phyloP scores from a whole-genome alignment of 2,888 invertebrate genomes.

The Stegophylla sp. region DNA sequence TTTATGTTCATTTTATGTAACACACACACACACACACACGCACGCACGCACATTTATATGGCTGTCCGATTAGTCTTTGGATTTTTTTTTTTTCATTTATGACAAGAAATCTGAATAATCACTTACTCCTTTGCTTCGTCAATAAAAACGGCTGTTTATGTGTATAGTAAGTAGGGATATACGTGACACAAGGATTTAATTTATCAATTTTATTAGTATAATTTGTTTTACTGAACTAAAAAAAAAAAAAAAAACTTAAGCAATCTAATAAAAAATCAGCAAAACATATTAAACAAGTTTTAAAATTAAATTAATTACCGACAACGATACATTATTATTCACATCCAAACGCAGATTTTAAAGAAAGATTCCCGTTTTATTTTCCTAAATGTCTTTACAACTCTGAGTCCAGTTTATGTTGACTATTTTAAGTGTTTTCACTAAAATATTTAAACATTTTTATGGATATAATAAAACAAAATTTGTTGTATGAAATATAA shows the following conservation, averaged over 20 bases:
- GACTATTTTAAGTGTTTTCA: neutral
- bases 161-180: neutral
- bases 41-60: too few relatives aligned
- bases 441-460: too few relatives aligned
- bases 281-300: neutral
- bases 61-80: too few relatives aligned
- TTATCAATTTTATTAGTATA: slow-evolving; percentile 43
- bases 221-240: slow-evolving; percentile 17
- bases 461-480: too few relatives aligned
- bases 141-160: neutral
- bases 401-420: neutral
- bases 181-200: slow-evolving; percentile 37
- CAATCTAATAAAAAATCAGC: neutral
- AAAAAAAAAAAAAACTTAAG: neutral
- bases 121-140: neutral
- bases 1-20: too few relatives aligned
- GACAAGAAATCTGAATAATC: slow-evolving; percentile 9
- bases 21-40: too few relatives aligned
- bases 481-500: too few relatives aligned
- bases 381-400: slow-evolving; percentile 21
- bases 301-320: neutral
- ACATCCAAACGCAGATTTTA: neutral
- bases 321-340: slow-evolving; percentile 6
- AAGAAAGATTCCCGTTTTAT: neutral
- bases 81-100: neutral